Conservation (phyloP, 2,888 invertebrate genomes). For the Altica lythri region DNA sequence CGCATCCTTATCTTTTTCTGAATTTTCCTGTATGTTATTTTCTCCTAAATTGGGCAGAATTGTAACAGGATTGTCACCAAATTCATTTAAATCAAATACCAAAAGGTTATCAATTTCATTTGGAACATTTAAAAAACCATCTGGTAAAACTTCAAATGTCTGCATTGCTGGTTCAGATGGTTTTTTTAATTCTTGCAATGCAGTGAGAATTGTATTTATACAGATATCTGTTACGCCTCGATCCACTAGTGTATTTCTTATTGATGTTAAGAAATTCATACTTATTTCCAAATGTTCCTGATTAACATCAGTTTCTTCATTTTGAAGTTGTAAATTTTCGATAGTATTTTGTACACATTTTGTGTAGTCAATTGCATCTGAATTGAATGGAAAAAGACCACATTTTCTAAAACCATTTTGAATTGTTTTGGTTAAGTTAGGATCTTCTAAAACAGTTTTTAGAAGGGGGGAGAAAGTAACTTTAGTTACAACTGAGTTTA, state of each 20-base stretch:
- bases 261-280: not conserved
- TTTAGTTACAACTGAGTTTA: not conserved
- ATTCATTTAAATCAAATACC: too few species aligned
- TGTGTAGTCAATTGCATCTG: constrained; percentile 9
- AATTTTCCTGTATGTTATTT: too few species aligned
- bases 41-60: too few species aligned
- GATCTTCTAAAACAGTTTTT: not conserved
- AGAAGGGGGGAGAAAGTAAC: constrained; percentile 2
- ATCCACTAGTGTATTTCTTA: too few species aligned
- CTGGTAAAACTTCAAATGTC: too few species aligned
- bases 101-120: too few species aligned
- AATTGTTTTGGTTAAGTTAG: constrained; percentile 2
- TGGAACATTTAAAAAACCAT: too few species aligned
- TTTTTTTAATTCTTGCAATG: not conserved
- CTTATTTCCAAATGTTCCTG: constrained; percentile 3
- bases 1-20: too few species aligned
- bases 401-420: constrained; percentile 12
- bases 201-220: too few species aligned
- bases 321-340: constrained; percentile 12
- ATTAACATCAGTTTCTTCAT: not conserved
- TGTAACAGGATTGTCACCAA: too few species aligned
- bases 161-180: too few species aligned
- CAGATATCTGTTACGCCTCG: too few species aligned
- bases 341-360: constrained; percentile 22
- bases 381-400: constrained; percentile 11